Base-by-base conservation (phyloP, 2,113 vertebrate species). In the Tachycineta bicolor region DNA sequence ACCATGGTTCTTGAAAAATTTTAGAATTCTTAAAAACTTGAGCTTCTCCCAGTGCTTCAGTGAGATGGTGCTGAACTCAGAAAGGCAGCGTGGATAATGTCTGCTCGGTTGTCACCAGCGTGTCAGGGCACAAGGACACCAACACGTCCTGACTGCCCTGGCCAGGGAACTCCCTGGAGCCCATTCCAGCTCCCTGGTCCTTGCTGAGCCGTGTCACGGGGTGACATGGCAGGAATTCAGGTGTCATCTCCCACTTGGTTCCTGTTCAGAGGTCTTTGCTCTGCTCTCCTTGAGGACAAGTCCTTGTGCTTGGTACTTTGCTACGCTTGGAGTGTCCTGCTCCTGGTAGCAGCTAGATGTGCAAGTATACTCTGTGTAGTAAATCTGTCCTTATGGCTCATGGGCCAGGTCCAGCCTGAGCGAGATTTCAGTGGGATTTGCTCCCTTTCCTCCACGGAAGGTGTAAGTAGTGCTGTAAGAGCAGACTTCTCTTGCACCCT, bases 91-190 rank as follows among this genome's bases (percentile, higher is more conserved):
- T 43, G 33, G 60, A 25, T 47, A 63, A 6, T 1, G 9, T 53
- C 16, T 55, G 12, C 50, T 65, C 1, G 1, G 63, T 31, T 25
- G 11, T 4, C 2, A 0, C 16, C 44, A 26, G 69, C 0, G 0
- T 26, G n/a, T 9, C 78, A 19, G 64, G n/a, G 46, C 46, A 55
- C 34, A 9, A 34, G 73, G 17, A 26, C 43, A 63, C 47, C 70
- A 39, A 7, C 47, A 64, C 41, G 2, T 71, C 56, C 46, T 20
- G 31, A 1, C 1, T 68, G 39, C 18, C 49, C 67, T 46, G 60
- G 16, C 3, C 34, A 29, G 55, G 14, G 14, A 5, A 20, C 7
- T 87, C 13, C 17, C 22, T 53, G 81, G n/a, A 58, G 46, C 56
- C 37, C 19, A 2, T 28, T 74, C 46, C 64, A 56, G 76, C 53